Evolutionary conservation across 2,797 vertebrate species (phyloP).

Genomic region (Sebastes diaconus): DNA sequence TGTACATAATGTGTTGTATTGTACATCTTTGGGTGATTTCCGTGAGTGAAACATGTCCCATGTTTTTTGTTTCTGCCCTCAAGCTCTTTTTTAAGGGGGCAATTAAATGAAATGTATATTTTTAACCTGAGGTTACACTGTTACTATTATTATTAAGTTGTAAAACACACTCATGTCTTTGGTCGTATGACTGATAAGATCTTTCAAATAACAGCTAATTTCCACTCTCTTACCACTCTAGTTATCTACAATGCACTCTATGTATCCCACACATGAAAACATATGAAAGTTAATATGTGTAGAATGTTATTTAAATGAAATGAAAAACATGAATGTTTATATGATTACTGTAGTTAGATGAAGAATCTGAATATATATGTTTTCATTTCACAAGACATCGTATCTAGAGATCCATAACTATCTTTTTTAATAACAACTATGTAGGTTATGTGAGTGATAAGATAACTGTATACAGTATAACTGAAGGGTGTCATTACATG

Average conservation of each 20-base stretch:
- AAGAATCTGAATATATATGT: background rate
- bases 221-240: background rate
- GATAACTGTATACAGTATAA: background rate
- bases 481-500: background rate
- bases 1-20: background rate
- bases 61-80: constrained; percentile 44
- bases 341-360: background rate
- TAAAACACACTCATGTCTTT: constrained; percentile 26
- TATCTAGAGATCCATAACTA: background rate
- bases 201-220: background rate
- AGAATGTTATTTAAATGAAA: background rate
- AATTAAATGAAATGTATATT: constrained; percentile 46
- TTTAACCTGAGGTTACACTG: constrained; percentile 69
- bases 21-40: constrained; percentile 29
- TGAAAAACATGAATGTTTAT: background rate
- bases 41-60: constrained; percentile 45
- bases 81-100: constrained; percentile 36
- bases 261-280: background rate
- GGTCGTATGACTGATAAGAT: background rate
- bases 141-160: constrained; percentile 57
- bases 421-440: background rate
- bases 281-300: background rate
- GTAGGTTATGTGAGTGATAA: background rate
- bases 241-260: background rate
- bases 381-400: background rate